Base-by-base conservation (phyloP, 2,797 vertebrate genomes). In the Myotis daubentonii region DNA sequence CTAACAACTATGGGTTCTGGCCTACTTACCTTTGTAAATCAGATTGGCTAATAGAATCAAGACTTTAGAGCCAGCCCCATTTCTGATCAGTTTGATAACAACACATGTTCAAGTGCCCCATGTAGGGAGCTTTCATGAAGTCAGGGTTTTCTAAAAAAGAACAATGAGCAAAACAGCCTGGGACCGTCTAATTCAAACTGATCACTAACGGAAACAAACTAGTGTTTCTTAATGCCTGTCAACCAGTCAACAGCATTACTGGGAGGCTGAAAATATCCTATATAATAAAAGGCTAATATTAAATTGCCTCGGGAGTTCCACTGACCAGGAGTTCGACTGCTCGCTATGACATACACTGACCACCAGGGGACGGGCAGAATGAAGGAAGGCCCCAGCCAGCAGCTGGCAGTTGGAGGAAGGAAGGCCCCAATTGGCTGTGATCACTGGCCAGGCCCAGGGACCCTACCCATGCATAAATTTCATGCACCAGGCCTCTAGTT, bases 31-130 rank as follows among this genome's bases (percentile, higher is more conserved):
- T 91, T 53, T 89, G 47, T 72, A 89, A 91, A 66, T 83, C 38
- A 87, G 36, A 6, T 25, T 89, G 36, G 49, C 80, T 55, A 75
- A 83, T 25, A 89, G 80, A 91, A 87, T 10, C n/a, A 91, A 81
- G 49, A 89, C 3, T 80, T 85, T 62, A 66, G 23, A 71, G 23
- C 23, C 25, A 80, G 25, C 41, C 22, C 36, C 30, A 83, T 60
- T 81, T 95, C 38, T 33, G 25, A 74, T 79, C 38, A 78, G 36
- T 91, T 55, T 87, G 89, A 87, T 87, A 87, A 76, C 7, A 86
- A 71, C 12, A 53, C 33, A 36, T 44, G 17, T 89, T 83, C 38
- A 72, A 49, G 17, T 30, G 25, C 22, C 33, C 30, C 38, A 33
- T 7, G 47, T 33, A 75, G 30, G 57, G 49, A 62, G 8, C 30